Evolutionary conservation across 2,797 vertebrate species (phyloP).

Genomic region (Mus minutoides): DNA sequence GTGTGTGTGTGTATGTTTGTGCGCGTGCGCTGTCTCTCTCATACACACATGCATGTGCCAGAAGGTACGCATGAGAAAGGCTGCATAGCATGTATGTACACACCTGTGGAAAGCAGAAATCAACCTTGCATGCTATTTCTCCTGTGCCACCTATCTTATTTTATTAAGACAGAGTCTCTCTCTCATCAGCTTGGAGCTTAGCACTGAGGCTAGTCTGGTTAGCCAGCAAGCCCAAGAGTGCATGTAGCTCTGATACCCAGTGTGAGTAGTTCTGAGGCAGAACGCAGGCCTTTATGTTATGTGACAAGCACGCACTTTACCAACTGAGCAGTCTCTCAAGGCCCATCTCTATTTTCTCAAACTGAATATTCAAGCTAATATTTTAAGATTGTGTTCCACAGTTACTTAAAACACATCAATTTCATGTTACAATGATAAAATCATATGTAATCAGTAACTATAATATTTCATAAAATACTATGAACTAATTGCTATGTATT

Average conservation of each 20-base stretch:
- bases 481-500: slow-evolving; percentile 62
- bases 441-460: slow-evolving; percentile 34
- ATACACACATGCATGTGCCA: too few relatives aligned
- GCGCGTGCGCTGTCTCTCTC: too few relatives aligned
- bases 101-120: not conserved
- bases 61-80: too few relatives aligned
- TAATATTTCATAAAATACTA: slow-evolving; percentile 57
- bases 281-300: not conserved
- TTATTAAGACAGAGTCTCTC: too few relatives aligned
- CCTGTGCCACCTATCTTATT: not conserved
- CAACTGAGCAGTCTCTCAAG: not conserved
- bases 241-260: not conserved
- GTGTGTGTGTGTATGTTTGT: not conserved
- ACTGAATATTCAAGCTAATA: slow-evolving; percentile 56
- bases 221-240: not conserved
- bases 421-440: slow-evolving; percentile 60
- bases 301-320: not conserved
- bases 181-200: not conserved
- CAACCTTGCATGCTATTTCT: not conserved
- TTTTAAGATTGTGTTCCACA: slow-evolving; percentile 32
- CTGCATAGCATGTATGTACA: not conserved
- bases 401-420: slow-evolving; percentile 47
- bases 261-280: not conserved
- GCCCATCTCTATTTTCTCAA: slow-evolving; percentile 45
- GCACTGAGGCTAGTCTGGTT: not conserved